These are phyloP conservation scores for Oscheius sp. DNA, from an alignment of 2,888 invertebrate species.

Conservation along the genomic window DNA sequence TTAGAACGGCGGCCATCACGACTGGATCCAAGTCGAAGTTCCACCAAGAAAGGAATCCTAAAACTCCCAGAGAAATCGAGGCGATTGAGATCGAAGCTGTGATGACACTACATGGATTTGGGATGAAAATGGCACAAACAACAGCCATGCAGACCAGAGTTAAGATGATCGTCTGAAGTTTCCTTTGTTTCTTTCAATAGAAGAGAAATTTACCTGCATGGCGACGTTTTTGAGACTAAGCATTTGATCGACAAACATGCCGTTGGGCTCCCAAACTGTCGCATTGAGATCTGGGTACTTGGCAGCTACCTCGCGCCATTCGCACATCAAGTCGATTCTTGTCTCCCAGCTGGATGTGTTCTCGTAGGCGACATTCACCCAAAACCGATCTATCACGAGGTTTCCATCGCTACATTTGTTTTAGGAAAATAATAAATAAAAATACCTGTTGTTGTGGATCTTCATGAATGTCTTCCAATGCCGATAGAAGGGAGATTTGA, in stretches of 20 bases:
- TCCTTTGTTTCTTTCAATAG: too few relatives aligned
- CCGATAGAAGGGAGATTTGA: slow-evolving; percentile 64
- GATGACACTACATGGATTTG: slow-evolving; percentile 62
- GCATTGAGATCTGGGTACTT: slow-evolving; percentile 58
- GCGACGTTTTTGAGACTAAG: slow-evolving; percentile 63
- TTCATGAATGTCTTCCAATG: slow-evolving; percentile 64
- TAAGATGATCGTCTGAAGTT: slow-evolving; percentile 56
- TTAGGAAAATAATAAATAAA: too few relatives aligned
- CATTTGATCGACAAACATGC: slow-evolving; percentile 70
- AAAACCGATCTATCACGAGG: slow-evolving; percentile 54
- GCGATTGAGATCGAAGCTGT: slow-evolving; percentile 64
- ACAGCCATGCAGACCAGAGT: slow-evolving; percentile 67
- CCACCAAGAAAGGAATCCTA: slow-evolving; percentile 68
- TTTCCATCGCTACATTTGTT: slow-evolving; percentile 36
- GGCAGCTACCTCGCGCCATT: slow-evolving; percentile 60
- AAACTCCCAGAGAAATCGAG: slow-evolving; percentile 65
- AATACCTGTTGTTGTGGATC: slow-evolving; percentile 20
- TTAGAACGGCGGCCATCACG: slow-evolving; percentile 67
- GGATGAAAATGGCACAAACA: slow-evolving; percentile 68
- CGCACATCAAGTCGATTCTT: slow-evolving; percentile 64
- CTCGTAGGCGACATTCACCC: slow-evolving; percentile 64
- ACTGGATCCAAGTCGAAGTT: slow-evolving; percentile 69
- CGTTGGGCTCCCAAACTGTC: slow-evolving; percentile 66
- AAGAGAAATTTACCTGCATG: slow-evolving; percentile 60
- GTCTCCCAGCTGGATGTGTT: slow-evolving; percentile 65